Percentiles rank a stretch among this genome's conserved stretches.
Evolutionary conservation across 2,888 invertebrate species (phyloP).

Genomic region (Conops quadrifasciatus): DNA sequence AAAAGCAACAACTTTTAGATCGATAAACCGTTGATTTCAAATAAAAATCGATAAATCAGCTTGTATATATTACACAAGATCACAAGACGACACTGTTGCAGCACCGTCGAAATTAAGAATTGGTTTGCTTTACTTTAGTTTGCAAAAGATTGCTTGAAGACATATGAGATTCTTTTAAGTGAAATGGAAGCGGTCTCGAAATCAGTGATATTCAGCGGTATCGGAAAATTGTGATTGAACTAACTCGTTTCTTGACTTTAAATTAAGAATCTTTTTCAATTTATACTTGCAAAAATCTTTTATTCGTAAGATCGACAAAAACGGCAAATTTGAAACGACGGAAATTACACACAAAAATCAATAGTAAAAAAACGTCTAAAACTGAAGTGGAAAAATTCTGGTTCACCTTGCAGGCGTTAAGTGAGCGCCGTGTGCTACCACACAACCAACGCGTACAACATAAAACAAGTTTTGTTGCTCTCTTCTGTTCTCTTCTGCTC

Average conservation of each 20-base stretch:
- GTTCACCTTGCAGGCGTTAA: slow-evolving; percentile 46
- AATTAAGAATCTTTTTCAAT: too few relatives aligned
- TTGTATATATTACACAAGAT: too few relatives aligned
- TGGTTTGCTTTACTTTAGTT: too few relatives aligned
- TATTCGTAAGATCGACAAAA: background rate
- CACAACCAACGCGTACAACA: slow-evolving; percentile 16
- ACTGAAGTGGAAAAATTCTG: slow-evolving; percentile 44
- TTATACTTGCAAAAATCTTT: too few relatives aligned
- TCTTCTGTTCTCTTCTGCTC: background rate
- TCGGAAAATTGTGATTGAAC: too few relatives aligned
- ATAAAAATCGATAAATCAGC: slow-evolving; percentile 25
- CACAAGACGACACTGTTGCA: too few relatives aligned
- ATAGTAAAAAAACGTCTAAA: slow-evolving; percentile 35
- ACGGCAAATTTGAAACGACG: slow-evolving; percentile 22
- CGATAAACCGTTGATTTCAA: slow-evolving; percentile 27
- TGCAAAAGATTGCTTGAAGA: too few relatives aligned
- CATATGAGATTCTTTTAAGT: too few relatives aligned
- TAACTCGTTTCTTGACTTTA: too few relatives aligned
- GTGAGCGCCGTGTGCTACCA: slow-evolving; percentile 22
- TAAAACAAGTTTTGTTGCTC: slow-evolving; percentile 23
- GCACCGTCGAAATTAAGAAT: too few relatives aligned
- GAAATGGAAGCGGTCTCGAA: too few relatives aligned
- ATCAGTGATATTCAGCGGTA: too few relatives aligned
- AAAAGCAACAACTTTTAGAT: background rate
- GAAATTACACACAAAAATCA: background rate